phyloP scores from a whole-genome alignment of 2,888 invertebrate species.

The Stegophylla sp. region DNA sequence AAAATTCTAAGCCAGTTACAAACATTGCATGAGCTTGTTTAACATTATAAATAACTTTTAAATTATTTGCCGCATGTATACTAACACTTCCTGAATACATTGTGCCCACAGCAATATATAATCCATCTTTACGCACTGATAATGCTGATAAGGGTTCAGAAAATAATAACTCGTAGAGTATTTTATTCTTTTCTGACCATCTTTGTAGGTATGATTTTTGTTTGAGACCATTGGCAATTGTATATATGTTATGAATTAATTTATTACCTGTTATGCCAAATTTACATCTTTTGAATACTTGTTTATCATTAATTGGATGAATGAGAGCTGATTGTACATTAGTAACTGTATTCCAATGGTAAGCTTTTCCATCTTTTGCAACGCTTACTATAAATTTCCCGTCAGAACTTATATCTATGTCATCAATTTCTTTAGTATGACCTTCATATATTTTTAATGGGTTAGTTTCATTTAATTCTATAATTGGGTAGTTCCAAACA shows the following conservation, averaged over 20 bases:
- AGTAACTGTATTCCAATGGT: constrained; percentile 75
- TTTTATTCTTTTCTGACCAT: constrained; percentile 40
- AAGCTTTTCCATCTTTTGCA: constrained; percentile 84
- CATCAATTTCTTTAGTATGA: constrained; percentile 91
- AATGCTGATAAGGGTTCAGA: constrained; percentile 82
- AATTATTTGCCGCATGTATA: constrained; percentile 88
- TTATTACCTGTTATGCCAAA: constrained; percentile 36
- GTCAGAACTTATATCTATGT: constrained; percentile 86
- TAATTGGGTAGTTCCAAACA: constrained; percentile 86
- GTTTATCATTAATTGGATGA: constrained; percentile 40
- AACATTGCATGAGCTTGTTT: constrained; percentile 89
- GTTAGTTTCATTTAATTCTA: constrained; percentile 75
- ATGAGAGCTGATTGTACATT: constrained; percentile 35
- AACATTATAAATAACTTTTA: constrained; percentile 71
- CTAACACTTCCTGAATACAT: constrained; percentile 92
- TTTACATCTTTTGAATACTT: constrained; percentile 51
- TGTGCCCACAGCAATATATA: constrained; percentile 89
- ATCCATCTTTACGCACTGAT: constrained; percentile 88
- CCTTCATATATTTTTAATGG: constrained; percentile 66
- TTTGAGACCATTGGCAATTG: constrained; percentile 37
- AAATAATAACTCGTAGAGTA: constrained; percentile 22
- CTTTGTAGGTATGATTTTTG: constrained; percentile 41
- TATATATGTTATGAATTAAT: constrained; percentile 27
- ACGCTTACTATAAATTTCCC: constrained; percentile 77
- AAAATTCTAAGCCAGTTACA: constrained; percentile 93